Evolutionary conservation across 2,888 invertebrate genomes (phyloP).

Genomic region (Aphelenchoides bicaudatus): DNA sequence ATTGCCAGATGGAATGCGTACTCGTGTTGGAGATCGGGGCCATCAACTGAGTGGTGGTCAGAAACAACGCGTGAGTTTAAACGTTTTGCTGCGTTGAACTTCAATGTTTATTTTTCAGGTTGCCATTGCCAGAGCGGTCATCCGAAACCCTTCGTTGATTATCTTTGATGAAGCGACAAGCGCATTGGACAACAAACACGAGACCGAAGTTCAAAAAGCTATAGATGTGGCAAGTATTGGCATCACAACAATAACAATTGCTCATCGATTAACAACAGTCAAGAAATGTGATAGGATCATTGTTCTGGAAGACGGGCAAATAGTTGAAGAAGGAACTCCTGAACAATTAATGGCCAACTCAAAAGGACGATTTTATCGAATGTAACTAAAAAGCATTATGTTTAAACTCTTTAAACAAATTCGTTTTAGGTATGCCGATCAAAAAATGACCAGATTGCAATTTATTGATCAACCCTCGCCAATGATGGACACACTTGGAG

Average conservation of each 20-base stretch:
- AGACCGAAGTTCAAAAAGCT: slow-evolving; percentile 57
- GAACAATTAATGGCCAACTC: slow-evolving; percentile 47
- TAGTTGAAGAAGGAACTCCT: slow-evolving; percentile 55
- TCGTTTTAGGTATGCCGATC: slow-evolving; percentile 22
- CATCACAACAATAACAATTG: slow-evolving; percentile 56
- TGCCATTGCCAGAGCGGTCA: slow-evolving; percentile 56
- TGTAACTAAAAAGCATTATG: too few relatives aligned
- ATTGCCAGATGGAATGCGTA: slow-evolving; percentile 57
- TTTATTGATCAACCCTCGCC: not conserved
- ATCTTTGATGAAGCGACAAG: slow-evolving; percentile 55
- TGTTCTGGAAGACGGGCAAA: slow-evolving; percentile 52
- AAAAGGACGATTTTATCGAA: slow-evolving; percentile 38
- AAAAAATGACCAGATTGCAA: slow-evolving; percentile 11
- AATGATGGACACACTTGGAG: not conserved
- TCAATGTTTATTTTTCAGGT: slow-evolving; percentile 27
- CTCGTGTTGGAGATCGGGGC: slow-evolving; percentile 53
- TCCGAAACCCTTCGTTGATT: slow-evolving; percentile 37
- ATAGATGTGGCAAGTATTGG: slow-evolving; percentile 56
- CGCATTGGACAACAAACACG: slow-evolving; percentile 54
- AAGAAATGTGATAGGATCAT: slow-evolving; percentile 53
- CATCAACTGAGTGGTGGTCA: slow-evolving; percentile 49
- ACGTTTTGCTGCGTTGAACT: too few relatives aligned
- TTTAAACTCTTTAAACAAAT: too few relatives aligned
- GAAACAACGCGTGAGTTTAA: slow-evolving; percentile 42
- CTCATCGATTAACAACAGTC: slow-evolving; percentile 54